Percentiles rank a stretch among this genome's conserved stretches.
phyloP scores from a whole-genome alignment of 2,113 vertebrate species.

The Nibea coibor region DNA sequence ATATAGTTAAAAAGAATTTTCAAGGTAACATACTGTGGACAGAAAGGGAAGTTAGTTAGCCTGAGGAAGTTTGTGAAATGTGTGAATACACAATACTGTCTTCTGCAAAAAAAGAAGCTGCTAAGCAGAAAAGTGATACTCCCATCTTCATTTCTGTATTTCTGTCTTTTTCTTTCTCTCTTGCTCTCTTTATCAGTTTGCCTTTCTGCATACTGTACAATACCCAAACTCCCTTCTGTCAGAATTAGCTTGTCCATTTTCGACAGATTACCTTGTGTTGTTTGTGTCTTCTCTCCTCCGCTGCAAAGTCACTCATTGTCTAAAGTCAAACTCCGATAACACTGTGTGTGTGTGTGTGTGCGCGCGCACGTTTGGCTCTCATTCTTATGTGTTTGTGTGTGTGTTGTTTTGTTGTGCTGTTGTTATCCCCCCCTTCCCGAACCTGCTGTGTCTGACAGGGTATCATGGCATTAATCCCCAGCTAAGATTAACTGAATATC shows the following conservation, averaged over 20 bases:
- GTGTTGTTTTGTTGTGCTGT: slow-evolving; percentile 39
- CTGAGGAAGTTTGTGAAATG: not conserved
- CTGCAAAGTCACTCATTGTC: slow-evolving; percentile 62
- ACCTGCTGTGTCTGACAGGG: slow-evolving; percentile 61
- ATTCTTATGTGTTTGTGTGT: slow-evolving; percentile 19
- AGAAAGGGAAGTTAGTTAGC: not conserved
- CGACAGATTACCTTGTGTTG: slow-evolving; percentile 38
- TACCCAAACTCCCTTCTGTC: slow-evolving; percentile 8
- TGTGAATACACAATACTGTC: not conserved
- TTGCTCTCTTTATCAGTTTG: not conserved
- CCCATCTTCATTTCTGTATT: not conserved
- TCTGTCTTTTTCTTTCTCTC: not conserved
- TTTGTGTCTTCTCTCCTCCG: slow-evolving; percentile 34
- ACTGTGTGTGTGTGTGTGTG: not conserved
- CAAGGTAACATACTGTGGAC: not conserved
- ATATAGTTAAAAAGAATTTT: not conserved
- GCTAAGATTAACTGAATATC: slow-evolving; percentile 77
- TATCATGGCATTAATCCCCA: slow-evolving; percentile 77
- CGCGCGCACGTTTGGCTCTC: slow-evolving; percentile 33
- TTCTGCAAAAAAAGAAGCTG: not conserved
- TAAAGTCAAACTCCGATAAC: slow-evolving; percentile 58
- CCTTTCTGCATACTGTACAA: not conserved
- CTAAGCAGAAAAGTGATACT: not conserved
- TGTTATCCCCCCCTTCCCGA: slow-evolving; percentile 19
- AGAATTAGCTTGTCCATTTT: slow-evolving; percentile 37